These are phyloP conservation scores for Halictus quadricinctus DNA, from an alignment of 2,888 invertebrate species.

Conservation along the genomic window DNA sequence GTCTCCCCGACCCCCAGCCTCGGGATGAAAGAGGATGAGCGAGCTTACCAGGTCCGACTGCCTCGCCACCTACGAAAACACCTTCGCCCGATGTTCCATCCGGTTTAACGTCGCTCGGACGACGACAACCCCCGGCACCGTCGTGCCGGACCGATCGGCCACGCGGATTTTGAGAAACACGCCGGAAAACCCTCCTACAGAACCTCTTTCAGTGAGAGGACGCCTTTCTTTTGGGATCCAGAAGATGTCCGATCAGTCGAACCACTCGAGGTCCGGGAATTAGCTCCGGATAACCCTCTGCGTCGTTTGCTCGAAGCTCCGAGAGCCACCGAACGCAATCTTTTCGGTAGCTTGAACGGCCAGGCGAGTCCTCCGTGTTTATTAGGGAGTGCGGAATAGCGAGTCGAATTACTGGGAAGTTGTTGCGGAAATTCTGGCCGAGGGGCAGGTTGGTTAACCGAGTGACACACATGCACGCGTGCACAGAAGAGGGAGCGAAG, in stretches of 20 bases:
- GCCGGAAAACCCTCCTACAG: not conserved
- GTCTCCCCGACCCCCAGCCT: constrained; percentile 15
- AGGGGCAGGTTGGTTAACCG: constrained; percentile 26
- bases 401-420: constrained; percentile 41
- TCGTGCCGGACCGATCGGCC: not conserved
- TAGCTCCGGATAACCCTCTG: not conserved
- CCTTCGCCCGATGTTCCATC: constrained; percentile 39
- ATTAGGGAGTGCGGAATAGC: constrained; percentile 46
- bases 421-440: constrained; percentile 19
- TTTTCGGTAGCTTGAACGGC: not conserved
- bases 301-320: not conserved
- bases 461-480: constrained; percentile 4
- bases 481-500: constrained; percentile 38
- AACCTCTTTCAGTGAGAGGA: not conserved
- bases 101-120: constrained; percentile 27
- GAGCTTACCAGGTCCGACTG: constrained; percentile 36
- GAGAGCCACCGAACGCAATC: not conserved
- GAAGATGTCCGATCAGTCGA: not conserved
- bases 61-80: constrained; percentile 32
- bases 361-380: constrained; percentile 11
- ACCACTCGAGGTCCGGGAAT: not conserved
- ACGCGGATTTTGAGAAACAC: not conserved
- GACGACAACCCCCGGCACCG: not conserved
- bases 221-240: not conserved
- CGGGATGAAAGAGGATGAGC: constrained; percentile 16